These are phyloP conservation scores for Exocentrus adspersus DNA, from an alignment of 2,888 invertebrate genomes.

Conservation along the genomic window DNA sequence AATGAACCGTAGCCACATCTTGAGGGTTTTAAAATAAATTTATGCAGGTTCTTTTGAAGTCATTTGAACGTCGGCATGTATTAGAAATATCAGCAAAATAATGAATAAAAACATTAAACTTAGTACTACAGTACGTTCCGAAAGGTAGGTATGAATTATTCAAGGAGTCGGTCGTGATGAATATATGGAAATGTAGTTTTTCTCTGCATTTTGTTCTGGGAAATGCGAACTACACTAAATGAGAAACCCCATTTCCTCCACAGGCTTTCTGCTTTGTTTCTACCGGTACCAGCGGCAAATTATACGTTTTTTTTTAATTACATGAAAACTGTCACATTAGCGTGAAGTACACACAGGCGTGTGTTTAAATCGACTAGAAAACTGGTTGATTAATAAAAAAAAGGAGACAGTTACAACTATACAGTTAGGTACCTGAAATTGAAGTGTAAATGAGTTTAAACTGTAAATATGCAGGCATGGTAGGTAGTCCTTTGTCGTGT, in stretches of 20 bases:
- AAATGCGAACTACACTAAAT: not conserved
- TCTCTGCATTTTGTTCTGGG: not conserved
- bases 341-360: not conserved
- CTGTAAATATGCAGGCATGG: conserved; percentile 1
- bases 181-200: conserved; percentile 1
- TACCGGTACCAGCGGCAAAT: not conserved
- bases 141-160: conserved; percentile 5
- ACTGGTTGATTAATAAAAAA: no score
- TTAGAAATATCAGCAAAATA: not conserved
- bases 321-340: not conserved
- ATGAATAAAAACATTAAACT: conserved; percentile 7
- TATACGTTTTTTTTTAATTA: not conserved
- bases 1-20: no score
- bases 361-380: no score
- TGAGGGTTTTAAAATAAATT: no score
- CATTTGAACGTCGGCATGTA: not conserved
- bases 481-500: not conserved
- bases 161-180: not conserved
- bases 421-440: not conserved
- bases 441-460: not conserved
- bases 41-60: not conserved
- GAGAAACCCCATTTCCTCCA: not conserved
- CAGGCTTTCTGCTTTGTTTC: not conserved
- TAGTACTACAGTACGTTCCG: not conserved
- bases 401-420: not conserved